phyloP scores from a whole-genome alignment of 2,888 invertebrate species.

The Chaetoderma sp. region DNA sequence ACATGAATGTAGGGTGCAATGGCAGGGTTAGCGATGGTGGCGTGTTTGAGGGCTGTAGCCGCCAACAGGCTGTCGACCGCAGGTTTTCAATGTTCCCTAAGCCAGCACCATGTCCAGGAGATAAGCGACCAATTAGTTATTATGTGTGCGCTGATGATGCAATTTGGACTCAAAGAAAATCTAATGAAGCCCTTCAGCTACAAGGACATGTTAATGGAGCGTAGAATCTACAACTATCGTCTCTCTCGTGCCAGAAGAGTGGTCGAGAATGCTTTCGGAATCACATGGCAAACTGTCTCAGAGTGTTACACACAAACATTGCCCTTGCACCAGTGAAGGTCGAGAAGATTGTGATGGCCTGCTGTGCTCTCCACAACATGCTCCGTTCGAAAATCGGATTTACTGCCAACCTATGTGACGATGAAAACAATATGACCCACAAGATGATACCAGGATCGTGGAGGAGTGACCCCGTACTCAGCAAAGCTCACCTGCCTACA shows the following conservation, averaged over 20 bases:
- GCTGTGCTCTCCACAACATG: constrained; percentile 22
- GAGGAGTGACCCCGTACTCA: too few species aligned
- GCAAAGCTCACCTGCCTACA: too few species aligned
- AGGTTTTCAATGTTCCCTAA: too few species aligned
- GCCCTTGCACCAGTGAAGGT: constrained; percentile 21
- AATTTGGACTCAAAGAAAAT: constrained; percentile 10
- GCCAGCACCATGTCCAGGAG: constrained; percentile 6
- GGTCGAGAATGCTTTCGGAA: constrained; percentile 21
- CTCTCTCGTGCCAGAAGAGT: constrained; percentile 10
- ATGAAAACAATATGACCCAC: too few species aligned
- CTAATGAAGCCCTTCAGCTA: constrained; percentile 9
- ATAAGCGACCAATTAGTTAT: background rate
- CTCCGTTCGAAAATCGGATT: constrained; percentile 3
- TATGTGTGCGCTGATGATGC: constrained; percentile 14
- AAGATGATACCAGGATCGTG: too few species aligned
- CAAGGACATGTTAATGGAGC: background rate
- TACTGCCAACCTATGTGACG: too few species aligned
- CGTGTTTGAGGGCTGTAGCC: background rate
- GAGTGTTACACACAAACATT: constrained; percentile 15
- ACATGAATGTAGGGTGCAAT: constrained; percentile 12
- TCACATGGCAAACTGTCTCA: constrained; percentile 13
- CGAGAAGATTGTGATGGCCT: constrained; percentile 9
- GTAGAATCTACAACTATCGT: constrained; percentile 16
- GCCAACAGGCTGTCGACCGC: too few species aligned
- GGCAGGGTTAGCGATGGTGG: constrained; percentile 8